A percentile compares a stretch with the other conserved stretches of the same genome.
Conservation (phyloP, 2,113 vertebrate genomes). For the Gymnobelideus leadbeateri region DNA sequence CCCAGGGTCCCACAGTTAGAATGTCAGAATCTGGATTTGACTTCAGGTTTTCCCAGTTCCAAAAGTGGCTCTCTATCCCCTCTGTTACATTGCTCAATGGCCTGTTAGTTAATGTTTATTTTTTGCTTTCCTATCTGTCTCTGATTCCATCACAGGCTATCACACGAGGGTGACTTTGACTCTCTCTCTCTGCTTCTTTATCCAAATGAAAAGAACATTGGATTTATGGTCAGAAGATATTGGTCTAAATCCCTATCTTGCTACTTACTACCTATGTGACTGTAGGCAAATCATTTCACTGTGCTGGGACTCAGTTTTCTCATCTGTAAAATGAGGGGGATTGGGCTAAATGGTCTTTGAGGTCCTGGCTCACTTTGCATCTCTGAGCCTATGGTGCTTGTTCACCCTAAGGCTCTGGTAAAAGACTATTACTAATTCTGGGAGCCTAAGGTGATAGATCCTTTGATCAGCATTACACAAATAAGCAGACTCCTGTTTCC, state of each 20-base stretch:
- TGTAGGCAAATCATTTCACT: not conserved
- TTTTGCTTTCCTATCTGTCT: not conserved
- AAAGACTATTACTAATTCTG: not conserved
- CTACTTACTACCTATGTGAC: not conserved
- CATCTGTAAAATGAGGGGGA: not conserved
- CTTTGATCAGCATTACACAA: conserved; percentile 22
- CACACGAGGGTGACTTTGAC: not conserved
- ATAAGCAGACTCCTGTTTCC: conserved; percentile 23
- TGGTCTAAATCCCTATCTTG: not conserved
- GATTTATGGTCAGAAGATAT: not conserved
- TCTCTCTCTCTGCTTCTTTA: not conserved
- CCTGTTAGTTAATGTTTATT: not conserved
- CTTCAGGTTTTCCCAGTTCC: not conserved
- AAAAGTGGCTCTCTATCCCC: not conserved
- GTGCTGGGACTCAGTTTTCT: not conserved
- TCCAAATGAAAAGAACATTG: not conserved
- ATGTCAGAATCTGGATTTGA: not conserved
- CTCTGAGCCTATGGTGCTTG: not conserved
- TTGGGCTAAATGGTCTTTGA: not conserved
- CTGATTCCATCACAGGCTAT: conserved; percentile 17
- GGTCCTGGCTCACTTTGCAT: not conserved
- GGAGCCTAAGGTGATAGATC: not conserved
- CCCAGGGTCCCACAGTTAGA: not conserved
- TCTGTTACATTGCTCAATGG: not conserved
- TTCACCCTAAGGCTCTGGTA: conserved; percentile 12